Conservation (phyloP, 2,888 invertebrate genomes). For the Ophraella communa region DNA sequence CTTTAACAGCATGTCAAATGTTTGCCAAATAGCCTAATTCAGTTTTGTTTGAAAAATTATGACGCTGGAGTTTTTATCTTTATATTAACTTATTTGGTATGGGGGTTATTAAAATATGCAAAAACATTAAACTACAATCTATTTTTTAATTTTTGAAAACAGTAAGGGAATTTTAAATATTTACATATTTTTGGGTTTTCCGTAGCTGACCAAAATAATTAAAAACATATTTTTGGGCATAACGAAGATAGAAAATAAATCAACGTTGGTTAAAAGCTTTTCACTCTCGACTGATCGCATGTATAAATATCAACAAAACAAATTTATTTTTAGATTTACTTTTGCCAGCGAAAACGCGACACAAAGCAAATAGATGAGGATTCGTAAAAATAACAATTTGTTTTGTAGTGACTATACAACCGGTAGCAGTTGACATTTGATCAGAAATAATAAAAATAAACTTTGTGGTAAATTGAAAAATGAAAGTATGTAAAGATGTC, state of each 20-base stretch:
- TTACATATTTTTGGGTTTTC: no score
- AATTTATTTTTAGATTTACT: slow-evolving; percentile 9
- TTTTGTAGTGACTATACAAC: background rate
- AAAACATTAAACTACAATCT: no score
- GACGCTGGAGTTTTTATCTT: background rate
- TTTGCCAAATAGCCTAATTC: slow-evolving; percentile 38
- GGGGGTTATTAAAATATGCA: no score
- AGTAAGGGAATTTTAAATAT: no score
- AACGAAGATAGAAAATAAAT: no score
- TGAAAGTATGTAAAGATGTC: no score
- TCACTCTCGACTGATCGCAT: slow-evolving; percentile 7
- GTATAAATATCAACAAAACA: slow-evolving; percentile 3
- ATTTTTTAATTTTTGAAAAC: no score
- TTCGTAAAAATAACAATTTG: background rate
- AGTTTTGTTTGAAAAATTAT: slow-evolving; percentile 30
- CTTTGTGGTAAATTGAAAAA: no score
- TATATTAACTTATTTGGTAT: no score
- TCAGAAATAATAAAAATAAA: no score
- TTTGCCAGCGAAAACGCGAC: background rate
- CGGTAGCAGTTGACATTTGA: background rate
- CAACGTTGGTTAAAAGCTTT: slow-evolving; percentile 4
- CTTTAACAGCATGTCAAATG: slow-evolving; percentile 37
- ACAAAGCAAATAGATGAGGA: background rate
- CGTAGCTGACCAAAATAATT: no score
- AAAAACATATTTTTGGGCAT: no score